Percentiles rank a stretch among this genome's conserved stretches.
These are phyloP conservation scores for Chaetogeoica ovagalla DNA, from an alignment of 2,888 invertebrate genomes.

Conservation along the genomic window DNA sequence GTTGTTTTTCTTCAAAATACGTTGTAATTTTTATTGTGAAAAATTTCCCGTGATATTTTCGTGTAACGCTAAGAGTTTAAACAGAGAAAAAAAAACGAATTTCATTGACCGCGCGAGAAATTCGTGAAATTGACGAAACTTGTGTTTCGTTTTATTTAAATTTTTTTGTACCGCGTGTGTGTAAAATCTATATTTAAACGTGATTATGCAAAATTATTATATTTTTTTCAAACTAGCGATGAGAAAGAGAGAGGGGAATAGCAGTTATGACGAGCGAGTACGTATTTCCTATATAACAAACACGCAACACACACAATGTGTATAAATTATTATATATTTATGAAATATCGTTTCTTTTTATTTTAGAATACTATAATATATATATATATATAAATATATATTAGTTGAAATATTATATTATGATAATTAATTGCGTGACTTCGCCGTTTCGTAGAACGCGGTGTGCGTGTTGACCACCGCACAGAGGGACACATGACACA, in stretches of 20 bases:
- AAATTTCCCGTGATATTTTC: too few relatives aligned
- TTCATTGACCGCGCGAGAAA: too few relatives aligned
- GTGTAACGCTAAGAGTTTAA: too few relatives aligned
- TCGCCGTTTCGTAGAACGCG: neutral
- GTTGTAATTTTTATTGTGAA: too few relatives aligned
- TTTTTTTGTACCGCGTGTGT: neutral
- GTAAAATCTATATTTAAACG: neutral
- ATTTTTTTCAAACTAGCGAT: neutral
- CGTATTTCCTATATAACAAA: neutral
- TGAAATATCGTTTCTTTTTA: neutral
- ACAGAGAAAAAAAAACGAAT: too few relatives aligned
- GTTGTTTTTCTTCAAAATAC: too few relatives aligned
- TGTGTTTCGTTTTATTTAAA: neutral
- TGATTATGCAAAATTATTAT: neutral
- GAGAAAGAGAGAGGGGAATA: too few relatives aligned
- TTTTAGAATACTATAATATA: neutral
- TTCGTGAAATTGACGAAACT: too few relatives aligned
- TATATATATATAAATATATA: too few relatives aligned
- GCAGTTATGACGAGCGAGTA: neutral
- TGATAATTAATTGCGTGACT: slow-evolving; percentile 7
- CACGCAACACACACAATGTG: slow-evolving; percentile 7
- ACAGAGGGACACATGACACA: neutral
- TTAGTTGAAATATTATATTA: neutral
- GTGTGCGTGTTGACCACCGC: neutral
- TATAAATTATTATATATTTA: neutral